These are phyloP conservation scores for Vidua macroura DNA, from an alignment of 2,113 vertebrate species.

Conservation along the genomic window DNA sequence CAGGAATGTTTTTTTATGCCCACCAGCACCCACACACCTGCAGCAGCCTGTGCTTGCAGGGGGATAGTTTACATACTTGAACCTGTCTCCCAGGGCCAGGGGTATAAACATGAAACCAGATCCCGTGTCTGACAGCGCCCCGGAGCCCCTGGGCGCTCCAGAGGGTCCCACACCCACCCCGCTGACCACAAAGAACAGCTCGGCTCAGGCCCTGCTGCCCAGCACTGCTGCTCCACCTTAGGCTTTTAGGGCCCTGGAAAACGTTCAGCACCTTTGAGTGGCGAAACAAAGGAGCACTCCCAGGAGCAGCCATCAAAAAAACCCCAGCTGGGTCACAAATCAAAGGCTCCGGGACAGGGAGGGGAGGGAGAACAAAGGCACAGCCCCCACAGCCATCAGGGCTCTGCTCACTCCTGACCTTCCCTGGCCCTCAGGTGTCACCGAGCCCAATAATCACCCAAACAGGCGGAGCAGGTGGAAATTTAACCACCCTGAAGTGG, in stretches of 20 bases:
- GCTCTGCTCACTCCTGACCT: neutral
- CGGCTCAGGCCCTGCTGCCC: neutral
- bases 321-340: neutral
- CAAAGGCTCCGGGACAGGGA: neutral
- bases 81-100: conserved; percentile 71
- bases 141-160: conserved; percentile 57
- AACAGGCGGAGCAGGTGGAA: neutral
- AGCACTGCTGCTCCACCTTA: neutral
- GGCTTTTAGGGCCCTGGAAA: fast-evolving
- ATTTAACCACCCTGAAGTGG: neutral
- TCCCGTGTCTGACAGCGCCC: conserved; percentile 35
- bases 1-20: conserved; percentile 75
- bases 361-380: neutral
- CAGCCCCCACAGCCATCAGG: neutral
- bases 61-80: conserved; percentile 80
- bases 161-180: conserved; percentile 22
- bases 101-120: conserved; percentile 78
- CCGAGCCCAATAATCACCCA: neutral
- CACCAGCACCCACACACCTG: conserved; percentile 77
- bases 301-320: neutral
- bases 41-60: conserved; percentile 52
- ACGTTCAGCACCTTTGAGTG: neutral
- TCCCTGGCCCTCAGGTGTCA: neutral
- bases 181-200: neutral
- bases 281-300: neutral